Evolutionary conservation across 1,140 invertebrate genomes (phyloP).

Genomic region (Drosophila elegans): DNA sequence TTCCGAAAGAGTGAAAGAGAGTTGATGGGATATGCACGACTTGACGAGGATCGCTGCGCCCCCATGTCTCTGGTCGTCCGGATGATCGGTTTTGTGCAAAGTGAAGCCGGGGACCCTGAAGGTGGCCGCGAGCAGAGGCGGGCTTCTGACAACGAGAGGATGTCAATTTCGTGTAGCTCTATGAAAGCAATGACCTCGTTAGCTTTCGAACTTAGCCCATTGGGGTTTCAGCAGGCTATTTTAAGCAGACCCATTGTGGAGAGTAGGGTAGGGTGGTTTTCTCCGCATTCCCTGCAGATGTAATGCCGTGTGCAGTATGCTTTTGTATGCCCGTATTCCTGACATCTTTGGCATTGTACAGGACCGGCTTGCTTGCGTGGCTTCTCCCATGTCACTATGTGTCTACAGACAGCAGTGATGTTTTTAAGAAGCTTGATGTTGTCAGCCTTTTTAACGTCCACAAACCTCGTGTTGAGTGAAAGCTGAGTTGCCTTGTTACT

Average conservation of each 20-base stretch:
- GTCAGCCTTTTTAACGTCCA: background rate
- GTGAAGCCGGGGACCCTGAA: too few species aligned
- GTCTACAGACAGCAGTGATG: slow-evolving; percentile 1
- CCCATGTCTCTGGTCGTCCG: too few species aligned
- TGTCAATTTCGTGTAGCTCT: background rate
- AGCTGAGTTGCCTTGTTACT: background rate
- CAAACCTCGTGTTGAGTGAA: background rate
- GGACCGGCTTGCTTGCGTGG: background rate
- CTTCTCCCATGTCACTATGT: background rate
- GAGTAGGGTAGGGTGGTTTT: slow-evolving; percentile 1
- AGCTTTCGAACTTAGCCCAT: slow-evolving; percentile 3
- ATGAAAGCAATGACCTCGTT: background rate
- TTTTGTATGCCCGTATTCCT: slow-evolving; percentile 1
- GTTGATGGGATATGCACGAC: too few species aligned
- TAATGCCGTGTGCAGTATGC: slow-evolving; percentile 4
- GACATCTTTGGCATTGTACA: slow-evolving; percentile 1
- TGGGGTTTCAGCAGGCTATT: slow-evolving; percentile 9
- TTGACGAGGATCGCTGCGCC: too few species aligned
- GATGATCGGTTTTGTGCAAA: too few species aligned
- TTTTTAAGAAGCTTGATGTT: slow-evolving; percentile 1
- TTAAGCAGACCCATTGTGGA: slow-evolving; percentile 7
- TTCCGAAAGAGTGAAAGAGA: too few species aligned
- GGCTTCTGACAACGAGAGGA: too few species aligned
- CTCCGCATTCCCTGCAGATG: background rate
- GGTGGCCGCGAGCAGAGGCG: too few species aligned